These are phyloP conservation scores for Musca domestica DNA, from an alignment of 1,140 invertebrate species.

Conservation along the genomic window DNA sequence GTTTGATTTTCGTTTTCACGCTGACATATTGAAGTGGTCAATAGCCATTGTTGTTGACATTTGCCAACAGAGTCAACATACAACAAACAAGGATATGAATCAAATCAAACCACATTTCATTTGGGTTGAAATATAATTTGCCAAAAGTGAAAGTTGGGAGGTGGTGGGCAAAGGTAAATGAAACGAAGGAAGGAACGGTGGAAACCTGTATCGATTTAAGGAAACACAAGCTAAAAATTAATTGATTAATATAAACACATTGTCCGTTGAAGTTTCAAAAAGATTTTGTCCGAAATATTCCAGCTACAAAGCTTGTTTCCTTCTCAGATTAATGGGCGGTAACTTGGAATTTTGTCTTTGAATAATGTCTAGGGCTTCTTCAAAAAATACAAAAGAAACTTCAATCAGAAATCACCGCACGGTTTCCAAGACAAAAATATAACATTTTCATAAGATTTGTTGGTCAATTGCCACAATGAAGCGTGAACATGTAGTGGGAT, in stretches of 20 bases:
- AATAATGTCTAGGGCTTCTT: conserved; percentile 1
- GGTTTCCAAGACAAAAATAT: neutral
- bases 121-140: no score
- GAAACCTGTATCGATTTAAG: neutral
- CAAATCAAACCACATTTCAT: no score
- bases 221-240: conserved; percentile 21
- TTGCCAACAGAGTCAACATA: no score
- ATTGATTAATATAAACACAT: conserved; percentile 22
- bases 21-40: conserved; percentile 31
- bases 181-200: no score
- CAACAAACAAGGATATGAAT: no score
- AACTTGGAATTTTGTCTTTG: neutral
- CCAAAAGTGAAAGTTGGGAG: neutral
- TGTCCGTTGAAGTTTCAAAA: neutral
- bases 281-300: no score
- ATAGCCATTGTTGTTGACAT: neutral
- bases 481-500: neutral
- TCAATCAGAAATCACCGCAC: conserved; percentile 17
- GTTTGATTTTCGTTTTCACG: conserved; percentile 17
- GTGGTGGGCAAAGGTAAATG: neutral
- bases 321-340: no score
- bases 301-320: no score
- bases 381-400: neutral
- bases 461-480: no score
- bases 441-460: neutral